A percentile compares a stretch with the other conserved stretches of the same genome.
phyloP scores from a whole-genome alignment of 2,113 vertebrate genomes.

The Amia ocellicauda region DNA sequence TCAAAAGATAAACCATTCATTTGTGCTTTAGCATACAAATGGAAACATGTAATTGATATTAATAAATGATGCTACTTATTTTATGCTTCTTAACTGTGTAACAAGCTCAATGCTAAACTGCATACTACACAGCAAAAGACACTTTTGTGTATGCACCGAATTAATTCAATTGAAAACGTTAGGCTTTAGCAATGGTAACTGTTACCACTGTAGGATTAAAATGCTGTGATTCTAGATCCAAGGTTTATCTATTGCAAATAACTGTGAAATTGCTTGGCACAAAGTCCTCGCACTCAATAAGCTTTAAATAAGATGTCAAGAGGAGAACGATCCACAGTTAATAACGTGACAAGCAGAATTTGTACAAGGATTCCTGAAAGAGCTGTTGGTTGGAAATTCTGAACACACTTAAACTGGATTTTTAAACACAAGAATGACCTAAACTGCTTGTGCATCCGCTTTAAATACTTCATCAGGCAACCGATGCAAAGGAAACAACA shows the following conservation, averaged over 20 bases:
- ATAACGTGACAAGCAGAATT: conserved; percentile 32
- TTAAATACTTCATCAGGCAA: conserved; percentile 6
- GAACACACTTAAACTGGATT: conserved; percentile 41
- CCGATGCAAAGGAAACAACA: background rate
- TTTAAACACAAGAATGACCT: conserved; percentile 19
- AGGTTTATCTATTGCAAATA: conserved; percentile 52
- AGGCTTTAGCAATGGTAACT: conserved; percentile 34
- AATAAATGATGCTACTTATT: background rate
- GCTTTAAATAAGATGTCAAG: conserved; percentile 53
- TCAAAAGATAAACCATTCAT: background rate
- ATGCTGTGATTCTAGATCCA: conserved; percentile 42
- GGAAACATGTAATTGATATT: no score
- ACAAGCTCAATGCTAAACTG: conserved; percentile 11
- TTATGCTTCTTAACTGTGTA: conserved; percentile 11
- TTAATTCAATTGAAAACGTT: conserved; percentile 27
- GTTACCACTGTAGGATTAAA: conserved; percentile 44
- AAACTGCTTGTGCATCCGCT: conserved; percentile 16
- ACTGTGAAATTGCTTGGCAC: conserved; percentile 51
- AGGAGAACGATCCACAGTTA: conserved; percentile 24
- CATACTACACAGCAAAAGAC: conserved; percentile 12
- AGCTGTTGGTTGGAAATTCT: conserved; percentile 33
- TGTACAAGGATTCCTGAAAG: conserved; percentile 36
- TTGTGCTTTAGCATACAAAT: background rate
- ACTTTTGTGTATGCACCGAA: conserved; percentile 24
- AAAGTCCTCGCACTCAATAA: conserved; percentile 38